These are phyloP conservation scores for Hydraecia micacea DNA, from an alignment of 2,888 invertebrate genomes.

Conservation along the genomic window DNA sequence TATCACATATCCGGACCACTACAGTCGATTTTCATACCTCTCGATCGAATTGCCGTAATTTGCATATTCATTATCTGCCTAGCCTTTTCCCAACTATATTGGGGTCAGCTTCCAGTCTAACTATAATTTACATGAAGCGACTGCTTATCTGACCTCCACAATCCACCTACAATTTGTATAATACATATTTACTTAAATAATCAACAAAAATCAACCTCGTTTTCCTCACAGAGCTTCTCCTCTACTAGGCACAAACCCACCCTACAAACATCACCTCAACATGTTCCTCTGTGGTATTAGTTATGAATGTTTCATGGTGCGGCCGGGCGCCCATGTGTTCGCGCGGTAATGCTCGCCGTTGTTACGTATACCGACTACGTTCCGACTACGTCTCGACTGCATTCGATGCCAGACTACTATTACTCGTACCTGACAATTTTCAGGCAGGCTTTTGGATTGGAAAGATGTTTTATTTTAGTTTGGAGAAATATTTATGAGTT, in stretches of 20 bases:
- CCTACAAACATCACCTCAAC: conserved; percentile 33
- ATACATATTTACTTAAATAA: not conserved
- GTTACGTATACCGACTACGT: conserved; percentile 69
- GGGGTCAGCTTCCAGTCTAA: no score
- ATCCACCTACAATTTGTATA: no score
- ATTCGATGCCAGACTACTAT: conserved; percentile 28
- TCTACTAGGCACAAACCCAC: conserved; percentile 5
- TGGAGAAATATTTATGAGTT: not conserved
- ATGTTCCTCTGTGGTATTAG: conserved; percentile 74
- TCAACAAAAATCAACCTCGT: not conserved
- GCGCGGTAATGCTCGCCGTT: conserved; percentile 78
- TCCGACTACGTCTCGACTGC: conserved; percentile 21
- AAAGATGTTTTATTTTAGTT: not conserved
- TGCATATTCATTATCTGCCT: not conserved
- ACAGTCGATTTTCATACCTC: not conserved
- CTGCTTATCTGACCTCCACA: no score
- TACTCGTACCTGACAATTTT: conserved; percentile 36
- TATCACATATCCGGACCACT: no score
- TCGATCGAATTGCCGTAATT: not conserved
- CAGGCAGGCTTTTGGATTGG: not conserved
- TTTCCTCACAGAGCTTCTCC: not conserved
- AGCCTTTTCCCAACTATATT: no score
- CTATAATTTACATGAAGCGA: no score
- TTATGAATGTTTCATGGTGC: conserved; percentile 86
- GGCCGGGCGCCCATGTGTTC: conserved; percentile 77